A percentile compares a stretch with the other conserved stretches of the same genome.
These are phyloP conservation scores for Aspidiotus rigidus DNA, from an alignment of 2,888 invertebrate genomes.

Conservation along the genomic window DNA sequence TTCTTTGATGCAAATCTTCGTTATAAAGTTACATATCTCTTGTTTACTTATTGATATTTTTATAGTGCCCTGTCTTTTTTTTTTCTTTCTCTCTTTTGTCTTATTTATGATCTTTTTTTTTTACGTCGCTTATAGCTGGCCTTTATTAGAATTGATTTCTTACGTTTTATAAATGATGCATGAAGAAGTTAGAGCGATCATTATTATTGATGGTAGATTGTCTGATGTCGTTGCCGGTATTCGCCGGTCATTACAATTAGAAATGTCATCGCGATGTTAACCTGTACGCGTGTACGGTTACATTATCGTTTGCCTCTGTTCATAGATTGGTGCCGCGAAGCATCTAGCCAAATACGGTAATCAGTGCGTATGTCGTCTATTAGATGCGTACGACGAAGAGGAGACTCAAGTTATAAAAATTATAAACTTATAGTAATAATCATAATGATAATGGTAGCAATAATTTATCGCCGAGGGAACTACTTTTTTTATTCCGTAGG, in stretches of 20 bases:
- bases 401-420: no score
- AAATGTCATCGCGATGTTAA: neutral
- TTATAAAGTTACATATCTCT: constrained; percentile 8
- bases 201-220: constrained; percentile 18
- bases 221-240: neutral
- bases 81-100: neutral
- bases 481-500: no score
- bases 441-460: no score
- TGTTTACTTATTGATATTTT: neutral
- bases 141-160: neutral
- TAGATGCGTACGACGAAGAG: neutral
- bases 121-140: neutral
- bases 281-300: constrained; percentile 1
- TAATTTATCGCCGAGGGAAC: no score
- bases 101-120: neutral
- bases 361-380: neutral
- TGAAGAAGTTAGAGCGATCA: constrained; percentile 10
- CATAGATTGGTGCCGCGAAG: neutral
- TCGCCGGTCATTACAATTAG: constrained; percentile 13
- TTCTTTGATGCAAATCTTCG: neutral
- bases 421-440: no score
- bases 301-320: neutral
- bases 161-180: constrained; percentile 29
- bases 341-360: neutral
- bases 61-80: constrained; percentile 10